Evolutionary conservation across 2,797 vertebrate species (phyloP).

Genomic region (Myotis daubentonii): DNA sequence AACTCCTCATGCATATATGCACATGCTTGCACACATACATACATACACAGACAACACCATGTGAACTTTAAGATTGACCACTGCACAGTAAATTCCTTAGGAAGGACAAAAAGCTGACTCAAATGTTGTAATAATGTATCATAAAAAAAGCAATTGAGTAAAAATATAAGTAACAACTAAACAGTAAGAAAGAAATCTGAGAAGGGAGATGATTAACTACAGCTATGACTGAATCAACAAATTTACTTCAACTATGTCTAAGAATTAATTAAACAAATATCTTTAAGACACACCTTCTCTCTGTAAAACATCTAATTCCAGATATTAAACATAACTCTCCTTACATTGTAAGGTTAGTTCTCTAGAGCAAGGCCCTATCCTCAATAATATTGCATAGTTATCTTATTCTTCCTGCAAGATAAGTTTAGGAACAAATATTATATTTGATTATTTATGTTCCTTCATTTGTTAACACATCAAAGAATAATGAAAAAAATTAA

Average conservation of each 20-base stretch:
- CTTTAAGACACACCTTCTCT: neutral
- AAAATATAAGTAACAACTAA: neutral
- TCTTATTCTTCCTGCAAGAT: neutral
- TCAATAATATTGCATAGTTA: neutral
- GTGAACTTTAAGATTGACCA: neutral
- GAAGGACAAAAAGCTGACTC: neutral
- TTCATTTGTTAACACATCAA: neutral
- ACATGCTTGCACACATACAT: neutral
- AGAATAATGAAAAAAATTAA: neutral
- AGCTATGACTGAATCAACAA: neutral
- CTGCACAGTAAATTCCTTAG: neutral
- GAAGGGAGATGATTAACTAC: neutral
- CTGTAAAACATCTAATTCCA: neutral
- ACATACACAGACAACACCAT: neutral
- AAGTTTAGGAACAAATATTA: neutral
- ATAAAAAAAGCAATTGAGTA: neutral
- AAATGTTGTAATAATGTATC: neutral
- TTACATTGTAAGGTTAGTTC: neutral
- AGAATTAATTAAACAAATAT: neutral
- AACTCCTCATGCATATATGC: neutral
- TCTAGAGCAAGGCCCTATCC: neutral
- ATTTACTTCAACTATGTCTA: neutral
- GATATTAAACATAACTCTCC: neutral
- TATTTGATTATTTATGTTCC: neutral
- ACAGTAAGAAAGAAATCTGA: neutral